These are phyloP conservation scores for Epicauta chinensis DNA, from an alignment of 1,140 invertebrate species.

Conservation along the genomic window DNA sequence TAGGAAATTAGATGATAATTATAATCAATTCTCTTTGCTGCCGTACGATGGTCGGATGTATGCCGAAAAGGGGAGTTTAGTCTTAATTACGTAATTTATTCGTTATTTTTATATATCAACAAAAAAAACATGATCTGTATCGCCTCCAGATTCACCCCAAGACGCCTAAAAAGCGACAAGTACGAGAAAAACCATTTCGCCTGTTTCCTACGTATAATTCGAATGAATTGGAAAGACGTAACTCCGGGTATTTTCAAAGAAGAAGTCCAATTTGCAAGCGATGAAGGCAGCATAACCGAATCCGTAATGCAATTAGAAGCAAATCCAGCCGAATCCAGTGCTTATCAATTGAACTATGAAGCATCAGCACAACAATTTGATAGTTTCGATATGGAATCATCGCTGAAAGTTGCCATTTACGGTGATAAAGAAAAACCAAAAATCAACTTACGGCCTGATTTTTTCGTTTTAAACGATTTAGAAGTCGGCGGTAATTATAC, in stretches of 20 bases:
- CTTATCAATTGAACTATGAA: too few species aligned
- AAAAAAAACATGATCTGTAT: not conserved
- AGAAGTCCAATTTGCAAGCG: too few species aligned
- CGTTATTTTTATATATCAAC: not conserved
- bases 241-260: not conserved
- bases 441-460: slow-evolving; percentile 22
- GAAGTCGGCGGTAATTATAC: slow-evolving; percentile 2
- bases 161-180: not conserved
- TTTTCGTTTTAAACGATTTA: slow-evolving; percentile 17
- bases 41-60: slow-evolving; percentile 22
- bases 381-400: too few species aligned
- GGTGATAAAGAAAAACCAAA: slow-evolving; percentile 26
- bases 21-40: slow-evolving; percentile 19
- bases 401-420: slow-evolving; percentile 17
- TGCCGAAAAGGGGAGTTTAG: slow-evolving; percentile 15
- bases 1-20: slow-evolving; percentile 19
- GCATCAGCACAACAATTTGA: too few species aligned
- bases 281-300: too few species aligned
- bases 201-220: slow-evolving; percentile 3
- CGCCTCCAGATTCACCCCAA: slow-evolving; percentile 5
- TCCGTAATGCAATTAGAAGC: too few species aligned
- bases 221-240: slow-evolving; percentile 11
- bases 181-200: slow-evolving; percentile 1
- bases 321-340: too few species aligned
- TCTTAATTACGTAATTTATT: slow-evolving; percentile 24